Percentiles rank a stretch among this genome's conserved stretches.
phyloP scores from a whole-genome alignment of 2,888 invertebrate genomes.

The Scaptomyza reducta region DNA sequence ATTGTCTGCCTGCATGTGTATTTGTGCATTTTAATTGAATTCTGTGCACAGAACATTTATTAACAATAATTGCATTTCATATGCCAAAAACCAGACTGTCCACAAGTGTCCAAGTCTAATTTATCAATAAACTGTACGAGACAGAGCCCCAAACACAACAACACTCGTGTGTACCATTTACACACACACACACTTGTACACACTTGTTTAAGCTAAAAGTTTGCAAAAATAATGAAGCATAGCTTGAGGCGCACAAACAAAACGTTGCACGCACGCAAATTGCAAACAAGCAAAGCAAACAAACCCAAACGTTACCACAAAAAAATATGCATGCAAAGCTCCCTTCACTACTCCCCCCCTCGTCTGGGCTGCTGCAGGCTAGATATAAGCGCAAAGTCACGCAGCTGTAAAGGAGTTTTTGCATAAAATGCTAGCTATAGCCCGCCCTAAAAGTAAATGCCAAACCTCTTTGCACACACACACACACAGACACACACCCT shows the following conservation, averaged over 20 bases:
- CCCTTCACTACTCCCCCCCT: not conserved
- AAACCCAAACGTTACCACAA: constrained; percentile 59
- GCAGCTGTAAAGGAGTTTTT: constrained; percentile 55
- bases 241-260: constrained; percentile 67
- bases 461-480: constrained; percentile 26
- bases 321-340: constrained; percentile 37
- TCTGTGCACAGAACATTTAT: constrained; percentile 70
- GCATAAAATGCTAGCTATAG: constrained; percentile 48
- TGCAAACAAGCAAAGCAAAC: constrained; percentile 72
- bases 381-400: constrained; percentile 55
- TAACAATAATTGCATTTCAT: constrained; percentile 78
- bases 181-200: not conserved
- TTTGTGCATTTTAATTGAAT: constrained; percentile 68
- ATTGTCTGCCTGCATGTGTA: constrained; percentile 44
- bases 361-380: constrained; percentile 35
- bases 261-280: constrained; percentile 64
- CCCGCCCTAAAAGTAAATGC: constrained; percentile 39
- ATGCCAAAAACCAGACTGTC: constrained; percentile 69
- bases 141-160: not conserved
- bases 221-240: constrained; percentile 80
- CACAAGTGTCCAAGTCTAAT: constrained; percentile 76
- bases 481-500: not conserved
- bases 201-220: constrained; percentile 61
- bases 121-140: constrained; percentile 68
- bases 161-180: constrained; percentile 13